Evolutionary conservation across 1,140 invertebrate genomes (phyloP), one percentile per base, ranked within the genome.

Genomic region (Drosophila virilis): DNA sequence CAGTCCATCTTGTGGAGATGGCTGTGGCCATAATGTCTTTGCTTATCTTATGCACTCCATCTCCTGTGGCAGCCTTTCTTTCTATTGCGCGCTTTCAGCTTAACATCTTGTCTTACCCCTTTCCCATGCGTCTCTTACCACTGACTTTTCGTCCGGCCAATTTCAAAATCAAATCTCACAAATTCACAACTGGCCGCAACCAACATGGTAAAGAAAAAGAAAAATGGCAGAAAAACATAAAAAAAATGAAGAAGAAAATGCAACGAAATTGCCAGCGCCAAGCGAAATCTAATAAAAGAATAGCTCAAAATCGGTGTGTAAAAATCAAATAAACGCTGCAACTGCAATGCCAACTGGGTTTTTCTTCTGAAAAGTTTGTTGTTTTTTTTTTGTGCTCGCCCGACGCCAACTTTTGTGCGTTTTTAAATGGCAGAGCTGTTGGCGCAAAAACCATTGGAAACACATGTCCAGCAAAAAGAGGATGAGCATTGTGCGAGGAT

Each of bases 301-400:
- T 83, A 88, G 72, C 83, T 86, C 83, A 88, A 86, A 86, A 88
- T 88, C 82, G 82, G 81, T 81, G 76, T 88, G 79, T 77, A 88
- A 88, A 88, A 88, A 88, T 86, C 82, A 88, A 88, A 82, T 86
- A 82, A 86, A 86, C 65, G 82, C 72, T 86, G 70, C 70, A 72
- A 80, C 62, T 80, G 77, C 81, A 77, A 74, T 60, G 73, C 68
- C 73, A 80, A 72, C 82, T 69, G 70, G 52, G 22, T 73, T 74
- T 68, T 74, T 48, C 57, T 55, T 37, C 8, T 48, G 8, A 60
- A 74, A 59, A 68, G 8, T 69, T 74, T 68, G 54, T 60, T 73
- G 15, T 35, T 52, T 22, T 5, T 17, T 52, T 15, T 54, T 15
- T 54, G 32, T 10, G 33, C 33, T 76, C 52, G 74, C 64, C 64